phyloP scores from a whole-genome alignment of 30 jellyfish, hydroid and myxozoan species.

The Catostylus mosaicus region DNA sequence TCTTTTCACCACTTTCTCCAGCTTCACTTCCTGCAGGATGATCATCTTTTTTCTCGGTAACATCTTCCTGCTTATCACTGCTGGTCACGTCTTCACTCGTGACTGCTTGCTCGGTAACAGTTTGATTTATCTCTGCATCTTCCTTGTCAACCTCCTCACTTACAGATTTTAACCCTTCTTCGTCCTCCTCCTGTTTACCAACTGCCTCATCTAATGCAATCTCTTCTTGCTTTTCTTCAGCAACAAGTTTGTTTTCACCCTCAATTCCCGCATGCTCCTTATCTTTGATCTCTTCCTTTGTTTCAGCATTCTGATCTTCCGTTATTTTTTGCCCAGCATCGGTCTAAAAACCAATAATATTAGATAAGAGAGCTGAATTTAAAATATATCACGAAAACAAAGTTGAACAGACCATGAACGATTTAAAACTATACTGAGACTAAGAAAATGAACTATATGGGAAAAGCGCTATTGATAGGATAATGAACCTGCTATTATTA shows the following conservation, averaged over 20 bases:
- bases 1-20: background rate
- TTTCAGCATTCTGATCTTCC: background rate
- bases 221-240: background rate
- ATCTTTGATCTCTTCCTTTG: background rate
- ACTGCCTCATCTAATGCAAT: background rate
- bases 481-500: background rate
- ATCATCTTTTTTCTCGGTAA: background rate
- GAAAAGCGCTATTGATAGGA: background rate
- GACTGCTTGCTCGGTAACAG: background rate
- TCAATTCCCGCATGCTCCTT: background rate
- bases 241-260: background rate
- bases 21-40: background rate
- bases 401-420: too few species aligned
- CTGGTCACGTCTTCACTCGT: background rate
- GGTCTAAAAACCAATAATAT: too few species aligned
- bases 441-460: too few species aligned
- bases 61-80: background rate
- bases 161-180: background rate
- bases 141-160: background rate
- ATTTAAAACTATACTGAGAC: too few species aligned
- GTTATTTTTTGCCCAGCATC: too few species aligned
- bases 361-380: too few species aligned
- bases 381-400: too few species aligned
- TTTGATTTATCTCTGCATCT: background rate
- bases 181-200: background rate